phyloP scores from a whole-genome alignment of 1,140 invertebrate genomes.

The Helicoverpa armigera region DNA sequence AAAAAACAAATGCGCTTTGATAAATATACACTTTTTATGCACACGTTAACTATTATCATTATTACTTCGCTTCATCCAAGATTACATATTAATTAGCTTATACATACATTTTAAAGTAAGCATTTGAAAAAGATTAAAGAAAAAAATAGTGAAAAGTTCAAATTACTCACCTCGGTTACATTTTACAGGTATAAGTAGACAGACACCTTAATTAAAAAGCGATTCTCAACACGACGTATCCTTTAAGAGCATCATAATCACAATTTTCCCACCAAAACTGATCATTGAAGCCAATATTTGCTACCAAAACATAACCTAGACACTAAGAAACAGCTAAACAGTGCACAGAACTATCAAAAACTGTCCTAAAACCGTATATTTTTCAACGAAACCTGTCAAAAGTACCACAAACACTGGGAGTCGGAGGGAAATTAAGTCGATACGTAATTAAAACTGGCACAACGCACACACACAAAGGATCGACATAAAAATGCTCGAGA shows the following conservation, averaged over 20 bases:
- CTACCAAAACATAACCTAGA: conserved; percentile 48
- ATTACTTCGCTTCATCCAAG: not conserved
- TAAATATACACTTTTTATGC: not conserved
- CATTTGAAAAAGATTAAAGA: too few species aligned
- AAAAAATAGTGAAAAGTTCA: not conserved
- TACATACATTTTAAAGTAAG: too few species aligned
- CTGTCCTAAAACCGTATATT: conserved; percentile 17
- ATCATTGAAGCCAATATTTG: not conserved
- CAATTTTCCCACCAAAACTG: conserved; percentile 51
- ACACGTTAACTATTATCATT: not conserved
- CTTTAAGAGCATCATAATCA: not conserved
- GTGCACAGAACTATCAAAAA: conserved; percentile 32
- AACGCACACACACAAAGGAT: conserved; percentile 84
- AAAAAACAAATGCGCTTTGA: not conserved
- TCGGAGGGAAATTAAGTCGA: conserved; percentile 86
- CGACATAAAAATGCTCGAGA: conserved; percentile 83
- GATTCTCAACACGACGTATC: not conserved
- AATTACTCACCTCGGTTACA: conserved; percentile 45
- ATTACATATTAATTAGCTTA: too few species aligned
- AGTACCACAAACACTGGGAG: conserved; percentile 68
- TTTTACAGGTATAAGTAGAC: conserved; percentile 17
- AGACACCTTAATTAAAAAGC: conserved; percentile 4
- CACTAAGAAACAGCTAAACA: not conserved
- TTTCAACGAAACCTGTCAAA: conserved; percentile 52
- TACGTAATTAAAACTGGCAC: conserved; percentile 86